These are phyloP conservation scores for Pogonus chalceus DNA, from an alignment of 1,140 invertebrate genomes.

Conservation along the genomic window DNA sequence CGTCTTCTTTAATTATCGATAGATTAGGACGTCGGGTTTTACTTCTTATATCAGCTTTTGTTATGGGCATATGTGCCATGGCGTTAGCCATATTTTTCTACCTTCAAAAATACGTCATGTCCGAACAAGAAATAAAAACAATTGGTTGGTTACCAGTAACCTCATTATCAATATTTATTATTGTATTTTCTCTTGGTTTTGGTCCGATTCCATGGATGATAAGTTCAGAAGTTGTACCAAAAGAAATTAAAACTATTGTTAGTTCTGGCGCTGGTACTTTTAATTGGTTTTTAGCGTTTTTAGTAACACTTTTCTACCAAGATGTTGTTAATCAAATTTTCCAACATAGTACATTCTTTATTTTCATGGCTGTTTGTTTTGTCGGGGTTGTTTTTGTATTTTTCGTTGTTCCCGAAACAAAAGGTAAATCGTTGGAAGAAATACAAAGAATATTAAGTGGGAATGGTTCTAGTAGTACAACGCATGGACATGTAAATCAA, in stretches of 20 bases:
- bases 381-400: conserved; percentile 54
- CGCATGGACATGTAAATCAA: neutral
- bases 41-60: conserved; percentile 51
- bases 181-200: conserved; percentile 68
- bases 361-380: conserved; percentile 50
- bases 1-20: conserved; percentile 53
- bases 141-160: conserved; percentile 56
- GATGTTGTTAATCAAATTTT: conserved; percentile 39
- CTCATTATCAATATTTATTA: conserved; percentile 63
- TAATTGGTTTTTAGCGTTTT: conserved; percentile 72
- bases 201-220: conserved; percentile 74
- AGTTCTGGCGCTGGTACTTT: conserved; percentile 60
- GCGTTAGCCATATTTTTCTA: conserved; percentile 55
- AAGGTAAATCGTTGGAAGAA: conserved; percentile 61
- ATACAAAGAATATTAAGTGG: conserved; percentile 50
- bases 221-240: conserved; percentile 61
- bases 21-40: conserved; percentile 56
- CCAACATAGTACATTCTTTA: conserved; percentile 46
- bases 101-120: conserved; percentile 35
- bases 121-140: conserved; percentile 15
- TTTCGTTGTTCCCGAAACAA: conserved; percentile 67
- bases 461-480: neutral
- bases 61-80: conserved; percentile 53
- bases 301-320: conserved; percentile 64
- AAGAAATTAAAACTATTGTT: conserved; percentile 65